phyloP scores from a whole-genome alignment of 2,797 vertebrate species.

The Microctenopoma stevenorrisi region DNA sequence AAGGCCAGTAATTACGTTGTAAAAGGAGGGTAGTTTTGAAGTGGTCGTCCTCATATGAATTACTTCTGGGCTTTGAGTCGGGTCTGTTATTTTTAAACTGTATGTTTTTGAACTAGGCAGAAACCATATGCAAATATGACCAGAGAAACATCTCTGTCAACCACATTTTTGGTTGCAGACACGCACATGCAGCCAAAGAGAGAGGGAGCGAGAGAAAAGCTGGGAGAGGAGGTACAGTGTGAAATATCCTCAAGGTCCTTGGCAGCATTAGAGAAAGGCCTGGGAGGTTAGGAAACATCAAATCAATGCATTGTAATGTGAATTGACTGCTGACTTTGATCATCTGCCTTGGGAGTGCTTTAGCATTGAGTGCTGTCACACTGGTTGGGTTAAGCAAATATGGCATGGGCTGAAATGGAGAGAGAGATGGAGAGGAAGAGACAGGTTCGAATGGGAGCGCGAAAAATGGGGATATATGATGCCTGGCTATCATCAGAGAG shows the following conservation, averaged over 20 bases:
- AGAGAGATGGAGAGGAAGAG: slow-evolving; percentile 59
- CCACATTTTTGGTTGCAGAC: slow-evolving; percentile 40
- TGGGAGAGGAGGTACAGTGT: slow-evolving; percentile 63
- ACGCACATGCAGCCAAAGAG: slow-evolving; percentile 12
- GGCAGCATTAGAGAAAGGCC: slow-evolving; percentile 84
- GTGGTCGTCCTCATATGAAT: slow-evolving; percentile 38
- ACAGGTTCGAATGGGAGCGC: slow-evolving; percentile 62
- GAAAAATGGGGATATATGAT: slow-evolving; percentile 49
- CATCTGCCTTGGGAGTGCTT: slow-evolving; percentile 85
- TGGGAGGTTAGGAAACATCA: slow-evolving; percentile 86
- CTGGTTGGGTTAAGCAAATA: slow-evolving; percentile 84
- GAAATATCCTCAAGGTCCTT: slow-evolving; percentile 81
- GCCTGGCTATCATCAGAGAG: slow-evolving; percentile 67
- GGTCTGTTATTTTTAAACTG: slow-evolving; percentile 22
- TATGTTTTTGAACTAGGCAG: slow-evolving; percentile 13
- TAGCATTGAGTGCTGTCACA: slow-evolving; percentile 87
- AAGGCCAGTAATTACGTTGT: slow-evolving; percentile 59
- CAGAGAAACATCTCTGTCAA: slow-evolving; percentile 48
- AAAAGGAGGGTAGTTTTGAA: slow-evolving; percentile 33
- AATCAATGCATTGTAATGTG: slow-evolving; percentile 87
- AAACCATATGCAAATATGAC: slow-evolving; percentile 48
- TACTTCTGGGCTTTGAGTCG: slow-evolving; percentile 18
- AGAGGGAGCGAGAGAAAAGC: slow-evolving; percentile 33
- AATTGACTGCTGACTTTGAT: slow-evolving; percentile 90
- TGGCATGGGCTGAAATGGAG: slow-evolving; percentile 73